Evolutionary conservation across 2,113 vertebrate species (phyloP), one percentile per base, ranked within the genome.

Genomic region (Orthochromis malagaraziensis): DNA sequence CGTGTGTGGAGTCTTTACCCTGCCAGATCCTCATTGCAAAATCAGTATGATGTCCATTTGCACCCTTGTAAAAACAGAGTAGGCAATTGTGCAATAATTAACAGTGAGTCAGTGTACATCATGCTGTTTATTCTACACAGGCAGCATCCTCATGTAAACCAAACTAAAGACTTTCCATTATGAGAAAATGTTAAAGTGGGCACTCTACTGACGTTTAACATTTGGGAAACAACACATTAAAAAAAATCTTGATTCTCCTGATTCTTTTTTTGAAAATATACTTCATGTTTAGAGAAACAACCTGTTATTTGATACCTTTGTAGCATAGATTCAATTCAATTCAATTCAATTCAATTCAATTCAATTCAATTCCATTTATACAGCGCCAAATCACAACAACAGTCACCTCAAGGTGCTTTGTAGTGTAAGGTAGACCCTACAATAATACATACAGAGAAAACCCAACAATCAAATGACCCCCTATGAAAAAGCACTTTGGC

Each of bases 391-490:
- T 58, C 57, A 58, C 57, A 58, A 17, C 26, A 58, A 31, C 5
- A 17, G 26, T 58, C 0, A 1, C 55, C 26, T 17, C 55, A 58
- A 4, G 8, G 26, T 0, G 0, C 57, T 58, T 58, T 17, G 5
- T 31, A 31, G 31, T 58, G 26, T 58, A 58, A 6, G 5, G 7
- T 58, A 31, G 26, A 58, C 5, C 55, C 14, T 55, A 55, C 4
- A 55, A 55, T 55, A 55, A 55, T 26, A 55, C 6, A 55, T 14
- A 55, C 54, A 26, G 21, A 26, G 6, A 55, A 55, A 55, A 55
- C 0, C 21, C 12, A 55, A 1, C 54, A 55, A 55, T 55, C 54
- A 55, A 0, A 55, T 26, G 6, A 13, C 4, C 54, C 54, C 21
- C 21, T 13, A 24, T 55, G 2, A 55, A 1, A 2, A 55, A 55